A percentile compares a stretch with the other conserved stretches of the same genome.
phyloP scores from a whole-genome alignment of 1,140 invertebrate genomes.

The Rhopalosiphum padi region DNA sequence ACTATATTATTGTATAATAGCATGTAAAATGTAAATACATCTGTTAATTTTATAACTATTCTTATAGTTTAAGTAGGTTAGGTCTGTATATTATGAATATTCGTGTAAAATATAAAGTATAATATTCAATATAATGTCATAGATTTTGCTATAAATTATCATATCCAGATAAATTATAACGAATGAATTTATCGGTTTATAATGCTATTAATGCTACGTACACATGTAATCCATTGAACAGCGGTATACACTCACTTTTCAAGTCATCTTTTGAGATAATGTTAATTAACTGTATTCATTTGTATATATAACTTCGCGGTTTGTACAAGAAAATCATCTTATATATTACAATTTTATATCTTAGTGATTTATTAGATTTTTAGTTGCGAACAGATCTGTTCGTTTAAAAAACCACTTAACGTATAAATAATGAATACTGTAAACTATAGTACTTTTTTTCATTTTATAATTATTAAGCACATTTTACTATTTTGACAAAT shows the following conservation, averaged over 20 bases:
- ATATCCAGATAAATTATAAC: too few relatives aligned
- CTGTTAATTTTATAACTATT: not conserved
- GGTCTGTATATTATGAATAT: too few relatives aligned
- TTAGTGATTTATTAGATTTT: not conserved
- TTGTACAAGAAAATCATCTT: not conserved
- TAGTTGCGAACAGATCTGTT: not conserved
- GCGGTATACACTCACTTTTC: not conserved
- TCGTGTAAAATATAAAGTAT: too few relatives aligned
- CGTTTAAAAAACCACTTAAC: not conserved
- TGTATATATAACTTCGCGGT: not conserved
- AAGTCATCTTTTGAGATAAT: not conserved
- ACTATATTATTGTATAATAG: not conserved
- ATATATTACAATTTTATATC: not conserved
- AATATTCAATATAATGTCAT: too few relatives aligned
- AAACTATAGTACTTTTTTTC: not conserved
- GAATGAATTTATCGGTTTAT: not conserved
- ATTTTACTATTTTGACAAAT: not conserved
- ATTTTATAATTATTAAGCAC: too few relatives aligned
- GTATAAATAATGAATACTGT: not conserved
- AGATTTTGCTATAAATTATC: too few relatives aligned
- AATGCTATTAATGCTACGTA: not conserved
- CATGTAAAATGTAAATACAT: not conserved
- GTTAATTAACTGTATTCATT: not conserved
- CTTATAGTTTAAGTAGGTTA: not conserved
- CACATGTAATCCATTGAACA: not conserved